phyloP scores from a whole-genome alignment of 1,140 invertebrate species.

The Hestina assimilis region DNA sequence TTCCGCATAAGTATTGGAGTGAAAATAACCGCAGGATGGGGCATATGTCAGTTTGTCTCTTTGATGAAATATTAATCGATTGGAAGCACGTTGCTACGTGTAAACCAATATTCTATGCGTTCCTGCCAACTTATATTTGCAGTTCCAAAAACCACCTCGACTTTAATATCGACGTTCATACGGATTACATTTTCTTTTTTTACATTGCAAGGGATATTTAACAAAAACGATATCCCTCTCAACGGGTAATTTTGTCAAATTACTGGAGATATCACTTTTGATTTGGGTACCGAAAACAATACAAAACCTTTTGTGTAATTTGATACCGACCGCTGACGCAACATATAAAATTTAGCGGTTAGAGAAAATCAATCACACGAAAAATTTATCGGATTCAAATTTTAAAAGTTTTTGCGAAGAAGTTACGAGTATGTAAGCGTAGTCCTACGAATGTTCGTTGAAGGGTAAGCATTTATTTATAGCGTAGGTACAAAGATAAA shows the following conservation, averaged over 20 bases:
- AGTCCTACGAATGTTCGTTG: not conserved
- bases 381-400: constrained; percentile 4
- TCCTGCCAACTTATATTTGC: constrained; percentile 37
- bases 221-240: constrained; percentile 40
- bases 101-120: constrained; percentile 56
- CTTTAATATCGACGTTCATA: constrained; percentile 16
- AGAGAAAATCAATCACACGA: constrained; percentile 20
- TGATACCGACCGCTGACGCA: constrained; percentile 49
- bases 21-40: constrained; percentile 51
- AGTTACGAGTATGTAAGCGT: not conserved
- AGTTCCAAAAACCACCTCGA: constrained; percentile 14
- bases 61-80: constrained; percentile 53
- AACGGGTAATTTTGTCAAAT: constrained; percentile 65
- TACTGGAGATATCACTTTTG: constrained; percentile 65
- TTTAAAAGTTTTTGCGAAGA: not conserved
- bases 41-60: constrained; percentile 56
- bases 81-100: constrained; percentile 51
- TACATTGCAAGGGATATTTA: constrained; percentile 19
- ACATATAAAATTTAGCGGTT: constrained; percentile 41
- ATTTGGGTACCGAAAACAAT: constrained; percentile 70
- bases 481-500: constrained; percentile 19
- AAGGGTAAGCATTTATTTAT: not conserved
- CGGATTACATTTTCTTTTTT: constrained; percentile 24
- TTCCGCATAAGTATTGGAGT: constrained; percentile 46
- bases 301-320: constrained; percentile 72